phyloP scores from a whole-genome alignment of 2,113 vertebrate species.

The Syngnathus typhle region DNA sequence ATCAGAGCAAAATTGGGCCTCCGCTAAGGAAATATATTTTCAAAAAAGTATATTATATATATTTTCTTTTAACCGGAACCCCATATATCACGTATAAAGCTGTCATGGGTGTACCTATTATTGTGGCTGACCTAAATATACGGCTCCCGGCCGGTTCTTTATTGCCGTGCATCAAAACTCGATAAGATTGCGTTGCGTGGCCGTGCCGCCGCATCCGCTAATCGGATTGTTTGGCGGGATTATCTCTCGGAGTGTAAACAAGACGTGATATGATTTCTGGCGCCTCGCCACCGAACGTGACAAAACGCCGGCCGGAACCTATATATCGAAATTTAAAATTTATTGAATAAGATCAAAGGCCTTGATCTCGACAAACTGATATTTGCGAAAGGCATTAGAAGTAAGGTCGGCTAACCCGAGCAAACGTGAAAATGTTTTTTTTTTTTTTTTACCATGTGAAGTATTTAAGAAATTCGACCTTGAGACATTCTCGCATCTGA shows the following conservation, averaged over 20 bases:
- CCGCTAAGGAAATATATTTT: too few relatives aligned
- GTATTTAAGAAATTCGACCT: too few relatives aligned
- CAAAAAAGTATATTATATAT: too few relatives aligned
- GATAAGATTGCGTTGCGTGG: constrained; percentile 31
- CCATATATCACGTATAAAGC: too few relatives aligned
- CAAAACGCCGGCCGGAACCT: constrained; percentile 18
- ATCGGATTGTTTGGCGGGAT: constrained; percentile 50
- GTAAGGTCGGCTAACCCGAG: neutral
- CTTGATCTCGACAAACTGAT: too few relatives aligned
- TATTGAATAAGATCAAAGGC: constrained; percentile 35
- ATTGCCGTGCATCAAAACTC: constrained; percentile 42
- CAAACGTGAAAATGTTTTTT: neutral
- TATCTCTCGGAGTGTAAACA: constrained; percentile 46
- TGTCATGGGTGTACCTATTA: neutral
- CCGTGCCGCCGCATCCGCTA: constrained; percentile 29
- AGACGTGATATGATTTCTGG: constrained; percentile 38
- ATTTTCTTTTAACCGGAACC: too few relatives aligned
- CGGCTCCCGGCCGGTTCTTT: constrained; percentile 42
- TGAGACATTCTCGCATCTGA: too few relatives aligned
- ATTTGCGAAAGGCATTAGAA: too few relatives aligned
- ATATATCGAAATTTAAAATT: constrained; percentile 7
- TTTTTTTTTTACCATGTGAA: too few relatives aligned
- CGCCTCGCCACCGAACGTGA: constrained; percentile 43
- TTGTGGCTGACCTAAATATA: neutral
- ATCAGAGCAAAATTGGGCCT: neutral